Percentiles rank a stretch among this genome's conserved stretches.
Conservation (phyloP, 2,888 invertebrate species). For the Eupithecia inturbata region DNA sequence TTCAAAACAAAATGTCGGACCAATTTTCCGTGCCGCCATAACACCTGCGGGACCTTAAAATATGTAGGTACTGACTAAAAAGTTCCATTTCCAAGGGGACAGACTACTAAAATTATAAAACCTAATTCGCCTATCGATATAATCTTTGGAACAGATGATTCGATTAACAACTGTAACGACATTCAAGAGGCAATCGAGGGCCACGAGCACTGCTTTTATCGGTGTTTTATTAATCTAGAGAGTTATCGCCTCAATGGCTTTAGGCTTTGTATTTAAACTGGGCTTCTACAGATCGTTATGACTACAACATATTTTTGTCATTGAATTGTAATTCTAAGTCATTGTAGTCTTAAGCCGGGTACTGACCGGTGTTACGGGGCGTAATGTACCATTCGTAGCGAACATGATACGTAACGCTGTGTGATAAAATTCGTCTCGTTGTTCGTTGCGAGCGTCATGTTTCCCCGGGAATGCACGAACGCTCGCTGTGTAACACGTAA, state of each 20-base stretch:
- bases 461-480: too few species aligned
- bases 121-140: constrained; percentile 18
- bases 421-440: too few species aligned
- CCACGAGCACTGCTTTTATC: constrained; percentile 44
- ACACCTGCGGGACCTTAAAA: background rate
- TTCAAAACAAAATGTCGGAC: background rate
- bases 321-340: background rate
- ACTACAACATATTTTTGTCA: background rate
- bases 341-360: too few species aligned
- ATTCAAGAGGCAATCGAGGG: constrained; percentile 35
- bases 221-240: constrained; percentile 52
- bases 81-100: background rate
- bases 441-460: too few species aligned
- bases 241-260: constrained; percentile 28
- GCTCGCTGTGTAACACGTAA: too few species aligned
- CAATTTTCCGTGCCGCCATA: background rate
- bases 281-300: background rate
- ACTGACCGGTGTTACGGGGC: too few species aligned
- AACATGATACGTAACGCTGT: too few species aligned
- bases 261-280: background rate
- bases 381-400: too few species aligned
- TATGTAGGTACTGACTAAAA: background rate
- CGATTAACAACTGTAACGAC: constrained; percentile 40
- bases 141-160: constrained; percentile 33
- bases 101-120: constrained; percentile 12